These are phyloP conservation scores for Megalops atlanticus DNA, from an alignment of 2,113 vertebrate species.

Conservation along the genomic window DNA sequence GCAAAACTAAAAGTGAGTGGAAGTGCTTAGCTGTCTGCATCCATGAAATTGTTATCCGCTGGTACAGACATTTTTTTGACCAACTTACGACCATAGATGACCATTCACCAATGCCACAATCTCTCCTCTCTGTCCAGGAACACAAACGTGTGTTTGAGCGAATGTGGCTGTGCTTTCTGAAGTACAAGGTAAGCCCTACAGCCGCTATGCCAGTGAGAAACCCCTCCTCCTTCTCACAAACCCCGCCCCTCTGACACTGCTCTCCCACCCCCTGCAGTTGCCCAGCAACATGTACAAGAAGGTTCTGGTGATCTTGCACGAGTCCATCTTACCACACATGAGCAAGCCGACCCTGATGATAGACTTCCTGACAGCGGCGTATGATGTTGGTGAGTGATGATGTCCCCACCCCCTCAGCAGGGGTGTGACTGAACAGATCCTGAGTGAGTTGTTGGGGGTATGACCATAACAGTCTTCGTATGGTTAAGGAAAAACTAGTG, in stretches of 20 bases:
- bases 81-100: not conserved
- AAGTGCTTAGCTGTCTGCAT: not conserved
- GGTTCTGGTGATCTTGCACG: constrained; percentile 85
- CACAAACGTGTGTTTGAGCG: constrained; percentile 83
- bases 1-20: constrained; percentile 78
- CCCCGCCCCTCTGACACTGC: not conserved
- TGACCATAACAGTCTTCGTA: too few relatives aligned
- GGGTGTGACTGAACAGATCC: too few relatives aligned
- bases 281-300: constrained; percentile 87
- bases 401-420: not conserved
- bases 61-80: not conserved
- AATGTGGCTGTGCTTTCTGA: constrained; percentile 91
- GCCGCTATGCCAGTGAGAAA: not conserved
- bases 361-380: constrained; percentile 90
- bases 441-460: too few relatives aligned
- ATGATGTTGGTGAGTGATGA: constrained; percentile 80
- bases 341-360: constrained; percentile 89
- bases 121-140: constrained; percentile 69
- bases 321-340: constrained; percentile 88
- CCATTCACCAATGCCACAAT: not conserved
- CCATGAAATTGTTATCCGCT: not conserved
- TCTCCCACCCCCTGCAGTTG: constrained; percentile 66
- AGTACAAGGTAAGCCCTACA: constrained; percentile 78
- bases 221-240: not conserved
- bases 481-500: too few relatives aligned